Percentiles rank a stretch among this genome's conserved stretches.
These are phyloP conservation scores for Scaptomyza graminum DNA, from an alignment of 1,140 invertebrate species.

Conservation along the genomic window DNA sequence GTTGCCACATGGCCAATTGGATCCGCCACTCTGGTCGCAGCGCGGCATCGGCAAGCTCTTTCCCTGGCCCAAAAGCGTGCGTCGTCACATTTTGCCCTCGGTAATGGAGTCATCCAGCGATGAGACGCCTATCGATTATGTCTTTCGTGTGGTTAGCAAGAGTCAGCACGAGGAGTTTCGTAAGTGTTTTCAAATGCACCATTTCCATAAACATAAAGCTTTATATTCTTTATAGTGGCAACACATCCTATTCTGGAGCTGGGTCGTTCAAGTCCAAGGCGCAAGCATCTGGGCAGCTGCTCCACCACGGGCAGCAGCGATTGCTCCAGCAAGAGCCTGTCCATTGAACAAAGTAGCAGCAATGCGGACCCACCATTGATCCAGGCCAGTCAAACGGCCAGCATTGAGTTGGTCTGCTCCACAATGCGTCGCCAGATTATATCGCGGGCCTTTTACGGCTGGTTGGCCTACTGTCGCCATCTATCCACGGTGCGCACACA, in stretches of 20 bases:
- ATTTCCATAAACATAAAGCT: constrained; percentile 37
- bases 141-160: constrained; percentile 94
- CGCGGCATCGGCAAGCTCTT: constrained; percentile 91
- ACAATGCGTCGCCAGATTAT: constrained; percentile 98
- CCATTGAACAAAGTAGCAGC: constrained; percentile 85
- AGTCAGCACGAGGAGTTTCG: constrained; percentile 90
- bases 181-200: constrained; percentile 84
- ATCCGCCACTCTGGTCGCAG: constrained; percentile 97
- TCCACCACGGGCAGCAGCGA: constrained; percentile 83
- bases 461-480: constrained; percentile 97
- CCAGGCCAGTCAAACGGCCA: constrained; percentile 84
- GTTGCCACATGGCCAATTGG: constrained; percentile 93
- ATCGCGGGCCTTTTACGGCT: constrained; percentile 97
- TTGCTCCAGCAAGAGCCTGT: constrained; percentile 82
- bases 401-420: constrained; percentile 91
- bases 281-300: constrained; percentile 80
- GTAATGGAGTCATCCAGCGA: constrained; percentile 87
- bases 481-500: constrained; percentile 95
- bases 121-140: constrained; percentile 91
- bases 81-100: constrained; percentile 86
- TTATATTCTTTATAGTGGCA: constrained; percentile 49
- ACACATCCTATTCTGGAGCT: constrained; percentile 78
- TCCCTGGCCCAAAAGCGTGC: constrained; percentile 87
- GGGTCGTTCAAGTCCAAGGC: constrained; percentile 72
- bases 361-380: constrained; percentile 72